Conservation (phyloP, 2,888 invertebrate genomes). For the Acanthococcus lagerstroemiae region DNA sequence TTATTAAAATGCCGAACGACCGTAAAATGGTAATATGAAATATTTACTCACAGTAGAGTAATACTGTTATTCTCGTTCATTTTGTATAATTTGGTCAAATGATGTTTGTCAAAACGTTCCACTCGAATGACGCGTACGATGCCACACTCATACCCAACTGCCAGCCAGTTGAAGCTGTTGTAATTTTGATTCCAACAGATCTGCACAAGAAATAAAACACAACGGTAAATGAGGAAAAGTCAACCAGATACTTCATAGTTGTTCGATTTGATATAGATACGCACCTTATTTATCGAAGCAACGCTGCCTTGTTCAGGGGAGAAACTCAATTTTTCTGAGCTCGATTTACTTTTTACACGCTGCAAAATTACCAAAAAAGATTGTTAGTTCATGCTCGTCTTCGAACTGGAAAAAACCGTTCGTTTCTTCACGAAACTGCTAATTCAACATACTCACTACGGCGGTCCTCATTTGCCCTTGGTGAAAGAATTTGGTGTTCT, state of each 20-base stretch:
- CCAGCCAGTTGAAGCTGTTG: slow-evolving; percentile 32
- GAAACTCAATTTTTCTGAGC: not conserved
- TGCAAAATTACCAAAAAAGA: not conserved
- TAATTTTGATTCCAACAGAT: slow-evolving; percentile 34
- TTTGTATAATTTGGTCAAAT: slow-evolving; percentile 26
- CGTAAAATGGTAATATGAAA: no score
- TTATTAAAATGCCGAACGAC: no score
- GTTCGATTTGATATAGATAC: not conserved
- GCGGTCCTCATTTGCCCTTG: no score
- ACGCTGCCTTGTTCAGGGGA: not conserved
- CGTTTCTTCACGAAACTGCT: no score
- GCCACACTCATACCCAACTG: slow-evolving; percentile 33
- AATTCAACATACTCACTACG: no score
- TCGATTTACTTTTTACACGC: slow-evolving; percentile 5
- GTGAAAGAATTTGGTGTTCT: no score
- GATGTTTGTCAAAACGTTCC: slow-evolving; percentile 20
- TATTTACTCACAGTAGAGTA: no score
- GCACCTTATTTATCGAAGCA: slow-evolving; percentile 19
- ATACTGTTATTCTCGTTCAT: slow-evolving; percentile 20
- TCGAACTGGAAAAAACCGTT: no score
- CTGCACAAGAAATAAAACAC: slow-evolving; percentile 15
- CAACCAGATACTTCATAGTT: not conserved
- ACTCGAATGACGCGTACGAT: slow-evolving; percentile 31
- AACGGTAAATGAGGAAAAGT: not conserved
- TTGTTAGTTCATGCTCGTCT: no score